Percentiles rank a stretch among this genome's conserved stretches.
Conservation (phyloP, 2,797 vertebrate genomes). For the Xenopus petersii region DNA sequence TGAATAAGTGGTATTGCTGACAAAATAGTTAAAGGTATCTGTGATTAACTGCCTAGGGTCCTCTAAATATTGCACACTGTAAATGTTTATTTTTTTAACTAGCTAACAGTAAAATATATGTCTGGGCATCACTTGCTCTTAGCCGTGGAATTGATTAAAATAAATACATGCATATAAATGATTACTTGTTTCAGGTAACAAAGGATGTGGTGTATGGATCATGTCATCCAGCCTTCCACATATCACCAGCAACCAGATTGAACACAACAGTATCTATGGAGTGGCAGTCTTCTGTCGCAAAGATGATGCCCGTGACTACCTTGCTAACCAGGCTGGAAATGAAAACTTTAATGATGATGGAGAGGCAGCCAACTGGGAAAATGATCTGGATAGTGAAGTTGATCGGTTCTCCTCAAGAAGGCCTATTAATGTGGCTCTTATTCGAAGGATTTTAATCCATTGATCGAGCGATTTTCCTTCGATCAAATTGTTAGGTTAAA, state of each 20-base stretch:
- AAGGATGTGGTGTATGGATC: constrained; percentile 88
- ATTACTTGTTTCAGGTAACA: constrained; percentile 73
- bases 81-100: too few relatives aligned
- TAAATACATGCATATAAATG: not conserved
- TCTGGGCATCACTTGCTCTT: too few relatives aligned
- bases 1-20: too few relatives aligned
- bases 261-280: constrained; percentile 85
- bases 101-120: too few relatives aligned
- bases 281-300: constrained; percentile 86
- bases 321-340: constrained; percentile 68
- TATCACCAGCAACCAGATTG: constrained; percentile 80
- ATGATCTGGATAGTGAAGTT: constrained; percentile 82
- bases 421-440: constrained; percentile 76
- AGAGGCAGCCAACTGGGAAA: constrained; percentile 81
- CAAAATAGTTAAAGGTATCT: too few relatives aligned
- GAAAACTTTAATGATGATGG: constrained; percentile 86
- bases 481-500: too few relatives aligned
- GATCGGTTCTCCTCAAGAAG: constrained; percentile 70
- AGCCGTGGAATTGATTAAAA: too few relatives aligned
- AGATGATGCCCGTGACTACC: constrained; percentile 72
- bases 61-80: too few relatives aligned
- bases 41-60: too few relatives aligned
- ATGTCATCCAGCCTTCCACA: constrained; percentile 89
- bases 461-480: too few relatives aligned
- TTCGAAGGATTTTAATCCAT: too few relatives aligned